phyloP scores from a whole-genome alignment of 2,113 vertebrate species.

The Sorex fumeus region DNA sequence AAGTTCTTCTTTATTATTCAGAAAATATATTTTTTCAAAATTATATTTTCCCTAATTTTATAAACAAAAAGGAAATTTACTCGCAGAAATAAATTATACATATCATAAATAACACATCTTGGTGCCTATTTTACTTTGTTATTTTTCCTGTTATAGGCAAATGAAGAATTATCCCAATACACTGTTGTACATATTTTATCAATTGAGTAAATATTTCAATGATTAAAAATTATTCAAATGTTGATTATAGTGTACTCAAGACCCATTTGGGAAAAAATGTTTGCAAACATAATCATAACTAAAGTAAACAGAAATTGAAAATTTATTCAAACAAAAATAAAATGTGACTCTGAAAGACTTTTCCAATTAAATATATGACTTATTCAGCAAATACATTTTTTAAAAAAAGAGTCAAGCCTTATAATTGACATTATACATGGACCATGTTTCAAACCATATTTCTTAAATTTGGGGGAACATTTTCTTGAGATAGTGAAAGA shows the following conservation, averaged over 20 bases:
- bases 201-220: constrained; percentile 56
- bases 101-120: not conserved
- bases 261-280: constrained; percentile 14
- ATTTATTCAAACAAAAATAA: constrained; percentile 37
- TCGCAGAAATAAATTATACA: not conserved
- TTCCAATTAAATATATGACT: not conserved
- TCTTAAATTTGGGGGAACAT: not conserved
- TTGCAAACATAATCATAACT: constrained; percentile 44
- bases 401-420: not conserved
- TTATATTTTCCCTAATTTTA: not conserved
- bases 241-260: constrained; percentile 13
- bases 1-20: not conserved
- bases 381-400: not conserved
- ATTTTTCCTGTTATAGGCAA: not conserved
- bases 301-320: constrained; percentile 35
- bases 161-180: constrained; percentile 42
- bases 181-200: not conserved
- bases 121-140: not conserved
- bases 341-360: not conserved
- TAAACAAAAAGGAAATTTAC: not conserved
- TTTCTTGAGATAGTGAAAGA: not conserved
- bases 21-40: not conserved
- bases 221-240: constrained; percentile 47
- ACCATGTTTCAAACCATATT: not conserved
- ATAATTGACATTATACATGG: not conserved